Evolutionary conservation across 2,797 vertebrate genomes (phyloP).

Genomic region (Gymnothorax reevesii): DNA sequence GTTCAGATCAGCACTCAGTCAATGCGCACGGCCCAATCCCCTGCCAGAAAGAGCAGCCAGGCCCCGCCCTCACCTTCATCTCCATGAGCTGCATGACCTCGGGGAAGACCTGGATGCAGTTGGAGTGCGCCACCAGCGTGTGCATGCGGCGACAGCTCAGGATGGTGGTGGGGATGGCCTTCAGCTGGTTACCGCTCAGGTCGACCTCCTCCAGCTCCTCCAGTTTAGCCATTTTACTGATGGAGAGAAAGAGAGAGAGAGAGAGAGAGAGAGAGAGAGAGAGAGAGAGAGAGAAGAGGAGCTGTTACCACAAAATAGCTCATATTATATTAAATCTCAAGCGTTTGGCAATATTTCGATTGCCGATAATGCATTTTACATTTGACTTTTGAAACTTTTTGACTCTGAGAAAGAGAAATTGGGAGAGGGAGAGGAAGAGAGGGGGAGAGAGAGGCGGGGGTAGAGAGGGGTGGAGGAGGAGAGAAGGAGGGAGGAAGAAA

Average conservation of each 20-base stretch:
- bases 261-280: background rate
- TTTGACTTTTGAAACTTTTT: too few relatives aligned
- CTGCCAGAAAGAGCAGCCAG: too few relatives aligned
- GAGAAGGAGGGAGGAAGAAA: background rate
- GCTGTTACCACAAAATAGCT: too few relatives aligned
- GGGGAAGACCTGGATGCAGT: conserved; percentile 94
- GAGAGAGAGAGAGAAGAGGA: background rate
- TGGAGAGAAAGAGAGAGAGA: conserved; percentile 37
- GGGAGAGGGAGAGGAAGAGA: background rate
- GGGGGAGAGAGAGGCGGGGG: too few relatives aligned
- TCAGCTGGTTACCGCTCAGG: conserved; percentile 93
- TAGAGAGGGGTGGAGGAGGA: too few relatives aligned
- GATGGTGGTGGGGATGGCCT: conserved; percentile 94
- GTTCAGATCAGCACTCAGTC: background rate
- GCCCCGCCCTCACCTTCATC: conserved; percentile 81
- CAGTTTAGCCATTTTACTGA: conserved; percentile 98
- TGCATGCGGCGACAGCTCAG: conserved; percentile 93
- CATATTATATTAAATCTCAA: too few relatives aligned
- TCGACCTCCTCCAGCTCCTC: conserved; percentile 97
- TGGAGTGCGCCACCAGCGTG: conserved; percentile 93
- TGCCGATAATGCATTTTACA: too few relatives aligned
- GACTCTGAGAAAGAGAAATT: too few relatives aligned
- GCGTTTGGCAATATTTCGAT: too few relatives aligned
- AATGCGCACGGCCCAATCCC: background rate
- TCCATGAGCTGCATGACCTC: conserved; percentile 97